Evolutionary conservation across 2,797 vertebrate species (phyloP).

Genomic region (Brachymystax lenok): DNA sequence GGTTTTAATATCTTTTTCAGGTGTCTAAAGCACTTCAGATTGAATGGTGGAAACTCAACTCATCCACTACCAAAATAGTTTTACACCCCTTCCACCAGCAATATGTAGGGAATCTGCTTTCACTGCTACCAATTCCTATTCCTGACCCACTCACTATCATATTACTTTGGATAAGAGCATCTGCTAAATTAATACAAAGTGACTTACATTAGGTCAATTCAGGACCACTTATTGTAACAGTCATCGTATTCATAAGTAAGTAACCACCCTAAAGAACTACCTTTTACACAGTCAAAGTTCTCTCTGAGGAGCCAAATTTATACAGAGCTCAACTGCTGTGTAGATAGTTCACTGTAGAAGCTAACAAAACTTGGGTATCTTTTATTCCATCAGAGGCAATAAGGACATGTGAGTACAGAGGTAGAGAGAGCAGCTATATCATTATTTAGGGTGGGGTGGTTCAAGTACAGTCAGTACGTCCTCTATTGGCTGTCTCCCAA

Average conservation of each 20-base stretch:
- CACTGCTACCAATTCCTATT: not conserved
- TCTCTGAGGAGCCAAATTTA: not conserved
- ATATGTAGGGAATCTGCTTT: not conserved
- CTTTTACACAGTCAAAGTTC: not conserved
- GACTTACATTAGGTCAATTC: not conserved
- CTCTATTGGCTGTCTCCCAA: not conserved
- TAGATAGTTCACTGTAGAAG: not conserved
- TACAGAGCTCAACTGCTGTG: not conserved
- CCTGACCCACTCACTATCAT: not conserved
- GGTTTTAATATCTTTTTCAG: not conserved
- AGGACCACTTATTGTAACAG: no score
- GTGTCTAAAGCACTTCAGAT: not conserved
- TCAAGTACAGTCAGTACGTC: not conserved
- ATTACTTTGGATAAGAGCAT: not conserved
- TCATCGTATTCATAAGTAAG: not conserved
- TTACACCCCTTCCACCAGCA: not conserved
- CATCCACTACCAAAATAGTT: not conserved
- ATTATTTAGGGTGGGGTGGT: slow-evolving; percentile 16
- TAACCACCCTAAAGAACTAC: not conserved
- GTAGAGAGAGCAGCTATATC: not conserved
- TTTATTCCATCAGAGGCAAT: slow-evolving; percentile 1
- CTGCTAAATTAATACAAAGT: not conserved
- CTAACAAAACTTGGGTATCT: not conserved
- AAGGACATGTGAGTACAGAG: slow-evolving; percentile 7
- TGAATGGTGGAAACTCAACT: not conserved